Evolutionary conservation across 1,140 invertebrate genomes (phyloP), one percentile per base, ranked within the genome.

Genomic region (Popillia japonica): DNA sequence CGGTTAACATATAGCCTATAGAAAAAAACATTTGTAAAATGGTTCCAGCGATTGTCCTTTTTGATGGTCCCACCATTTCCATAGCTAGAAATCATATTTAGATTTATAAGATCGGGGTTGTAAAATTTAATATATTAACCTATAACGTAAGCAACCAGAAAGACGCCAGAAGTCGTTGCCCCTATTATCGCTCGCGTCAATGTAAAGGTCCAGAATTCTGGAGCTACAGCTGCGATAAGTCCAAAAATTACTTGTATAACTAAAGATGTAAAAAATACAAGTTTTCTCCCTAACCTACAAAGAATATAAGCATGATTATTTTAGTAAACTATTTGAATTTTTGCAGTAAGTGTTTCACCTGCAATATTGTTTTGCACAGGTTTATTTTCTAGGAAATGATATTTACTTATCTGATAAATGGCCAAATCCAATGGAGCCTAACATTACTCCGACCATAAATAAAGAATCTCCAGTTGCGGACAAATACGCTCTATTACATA

Each of bases 391-490:
- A n/a, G n/a, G n/a, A n/a, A n/a, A n/a, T n/a, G n/a, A n/a, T 59
- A 27, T 40, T 72, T 84, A 92, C 87, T 87, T 89, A 86, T 97
- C 95, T 0, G 95, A 94, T 72, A 96, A 85, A 79, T 92, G 90
- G n/a, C 95, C 94, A 84, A 96, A 94, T 41, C 94, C 86, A 42
- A 96, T 90, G 64, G 94, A 94, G 20, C 95, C 94, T 79, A 95
- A 80, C 83, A 96, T 90, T 61, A 95, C 93, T n/a, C 95, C 95
- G 78, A 93, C 86, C 94, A 96, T 96, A 85, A 95, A 95, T 59
- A 95, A 83, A 0, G 94, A 91, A 85, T 96, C 94, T 8, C 93
- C 91, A n/a, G 90, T 90, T 9, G 93, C 92, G 78, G 89, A 87
- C 76, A 94, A 82, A 87, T 91, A 94, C 22, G 89, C 88, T 72